Evolutionary conservation across 2,113 vertebrate genomes (phyloP), one percentile per base, ranked within the genome.

Genomic region (Prunella fulvescens): DNA sequence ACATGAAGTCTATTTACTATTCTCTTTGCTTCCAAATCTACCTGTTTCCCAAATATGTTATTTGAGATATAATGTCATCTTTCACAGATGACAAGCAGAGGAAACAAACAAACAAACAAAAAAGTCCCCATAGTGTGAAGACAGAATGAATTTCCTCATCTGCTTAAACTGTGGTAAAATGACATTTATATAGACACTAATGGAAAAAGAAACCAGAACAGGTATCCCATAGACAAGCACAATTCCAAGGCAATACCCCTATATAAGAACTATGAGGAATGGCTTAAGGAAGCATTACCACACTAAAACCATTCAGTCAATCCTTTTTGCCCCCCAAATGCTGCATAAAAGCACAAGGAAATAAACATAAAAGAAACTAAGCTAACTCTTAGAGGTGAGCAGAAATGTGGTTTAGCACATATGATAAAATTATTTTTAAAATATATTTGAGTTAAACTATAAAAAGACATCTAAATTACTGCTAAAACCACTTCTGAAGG

Each of bases 321-420:
- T 7, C 12, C 37, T 29, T 48, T 10, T 9, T 0, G n/a, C 0
- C 1, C 8, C 1, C 3, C 5, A 77, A 56, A 3, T 39, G 10
- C 2, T 73, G 17, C 10, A 58, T 28, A 77, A 90, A 83, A 3
- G 1, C 24, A 64, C 18, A 51, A 14, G 15, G 12, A 81, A 88
- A 78, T 11, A 84, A 48, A n/a, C 4, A 5, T 7, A 78, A 25
- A 1, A 71, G 3, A 67, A 81, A 56, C 29, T 2, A 73, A 50
- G 8, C 4, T 23, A 45, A 56, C 48, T 81, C n/a, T 61, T 6
- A 61, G 26, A 71, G 8, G 8, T 20, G 7, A 81, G 19, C 3
- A 71, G 84, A 81, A 82, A 12, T 31, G 19, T 54, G 12, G 1
- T 61, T 65, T 35, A 82, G 22, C 4, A 54, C 10, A 37, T 4